Percentiles rank a stretch among this genome's conserved stretches.
phyloP scores from a whole-genome alignment of 2,888 invertebrate species.

The Gisinianus flammeolus region DNA sequence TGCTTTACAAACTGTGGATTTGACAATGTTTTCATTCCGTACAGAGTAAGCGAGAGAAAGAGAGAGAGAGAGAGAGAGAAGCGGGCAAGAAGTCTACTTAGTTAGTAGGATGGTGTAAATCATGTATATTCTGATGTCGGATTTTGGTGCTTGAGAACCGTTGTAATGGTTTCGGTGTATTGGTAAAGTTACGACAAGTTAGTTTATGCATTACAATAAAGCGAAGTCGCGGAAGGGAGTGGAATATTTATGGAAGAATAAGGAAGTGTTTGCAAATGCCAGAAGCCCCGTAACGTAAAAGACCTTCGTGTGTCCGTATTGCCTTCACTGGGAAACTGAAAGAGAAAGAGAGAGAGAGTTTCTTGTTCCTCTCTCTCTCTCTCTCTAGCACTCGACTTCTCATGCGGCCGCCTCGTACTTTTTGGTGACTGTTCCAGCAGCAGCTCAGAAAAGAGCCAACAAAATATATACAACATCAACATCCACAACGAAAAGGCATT shows the following conservation, averaged over 20 bases:
- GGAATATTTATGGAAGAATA: conserved; percentile 56
- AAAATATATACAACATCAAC: conserved; percentile 1
- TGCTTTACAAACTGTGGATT: too few relatives aligned
- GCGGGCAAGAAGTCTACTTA: conserved; percentile 19
- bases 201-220: conserved; percentile 54
- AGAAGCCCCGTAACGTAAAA: background rate
- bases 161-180: conserved; percentile 57
- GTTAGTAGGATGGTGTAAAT: conserved; percentile 47
- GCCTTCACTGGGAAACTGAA: background rate
- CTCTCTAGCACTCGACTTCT: background rate
- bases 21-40: too few relatives aligned
- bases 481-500: conserved; percentile 51
- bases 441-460: background rate
- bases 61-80: conserved; percentile 15
- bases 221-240: conserved; percentile 42
- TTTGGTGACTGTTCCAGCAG: background rate
- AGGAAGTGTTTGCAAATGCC: conserved; percentile 42
- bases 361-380: background rate
- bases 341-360: conserved; percentile 7
- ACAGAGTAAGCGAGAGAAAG: too few relatives aligned
- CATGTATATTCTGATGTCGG: conserved; percentile 53
- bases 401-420: background rate
- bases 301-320: background rate
- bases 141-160: conserved; percentile 48
- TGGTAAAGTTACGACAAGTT: conserved; percentile 56